Conservation (phyloP, 2,888 invertebrate genomes). For the Andrena bicolor region DNA sequence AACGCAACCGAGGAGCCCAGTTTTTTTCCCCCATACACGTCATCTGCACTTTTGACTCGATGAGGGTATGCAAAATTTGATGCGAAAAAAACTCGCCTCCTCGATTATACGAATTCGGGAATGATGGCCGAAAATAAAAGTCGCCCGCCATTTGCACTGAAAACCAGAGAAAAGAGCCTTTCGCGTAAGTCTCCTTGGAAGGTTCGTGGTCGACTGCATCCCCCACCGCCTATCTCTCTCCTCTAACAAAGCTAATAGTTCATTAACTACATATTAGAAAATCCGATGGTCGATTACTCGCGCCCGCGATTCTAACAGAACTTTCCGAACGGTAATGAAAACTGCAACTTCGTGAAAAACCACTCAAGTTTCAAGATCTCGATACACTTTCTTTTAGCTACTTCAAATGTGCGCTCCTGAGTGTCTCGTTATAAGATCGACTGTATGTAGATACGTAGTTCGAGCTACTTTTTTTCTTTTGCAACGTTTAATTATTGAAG, state of each 20-base stretch:
- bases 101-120: conserved; percentile 70
- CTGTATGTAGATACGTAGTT: too few relatives aligned
- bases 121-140: conserved; percentile 32
- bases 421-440: too few relatives aligned
- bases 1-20: conserved; percentile 2
- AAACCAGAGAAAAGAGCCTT: conserved; percentile 44
- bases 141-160: conserved; percentile 42
- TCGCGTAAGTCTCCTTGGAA: conserved; percentile 22
- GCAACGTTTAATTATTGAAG: too few relatives aligned
- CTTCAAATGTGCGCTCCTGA: too few relatives aligned
- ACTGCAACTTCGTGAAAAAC: too few relatives aligned
- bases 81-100: conserved; percentile 71
- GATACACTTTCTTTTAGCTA: too few relatives aligned
- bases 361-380: too few relatives aligned
- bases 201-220: conserved; percentile 20
- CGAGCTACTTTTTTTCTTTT: too few relatives aligned
- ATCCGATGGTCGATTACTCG: too few relatives aligned
- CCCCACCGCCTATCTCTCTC: background rate
- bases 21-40: background rate
- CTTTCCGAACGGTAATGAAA: too few relatives aligned
- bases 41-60: background rate
- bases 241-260: background rate
- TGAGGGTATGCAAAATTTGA: background rate
- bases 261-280: too few relatives aligned
- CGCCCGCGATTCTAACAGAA: too few relatives aligned